phyloP scores from a whole-genome alignment of 2,797 vertebrate genomes.

The Capromys pilorides region DNA sequence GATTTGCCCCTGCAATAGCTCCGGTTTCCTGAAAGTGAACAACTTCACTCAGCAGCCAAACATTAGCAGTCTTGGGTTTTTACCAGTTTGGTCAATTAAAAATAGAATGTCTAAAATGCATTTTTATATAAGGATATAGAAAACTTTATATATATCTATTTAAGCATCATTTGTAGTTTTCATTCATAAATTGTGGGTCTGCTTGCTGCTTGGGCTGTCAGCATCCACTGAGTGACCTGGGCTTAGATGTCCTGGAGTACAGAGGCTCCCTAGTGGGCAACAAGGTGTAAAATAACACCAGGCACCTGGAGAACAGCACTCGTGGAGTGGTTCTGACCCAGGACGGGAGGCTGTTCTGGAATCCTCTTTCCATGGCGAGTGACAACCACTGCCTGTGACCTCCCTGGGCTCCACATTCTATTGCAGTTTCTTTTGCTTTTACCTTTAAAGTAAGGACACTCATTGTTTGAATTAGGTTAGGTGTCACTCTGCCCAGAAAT shows the following conservation, averaged over 20 bases:
- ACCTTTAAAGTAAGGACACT: not conserved
- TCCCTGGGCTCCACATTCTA: not conserved
- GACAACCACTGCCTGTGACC: not conserved
- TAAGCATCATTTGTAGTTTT: not conserved
- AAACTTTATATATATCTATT: not conserved
- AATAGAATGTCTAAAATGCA: not conserved
- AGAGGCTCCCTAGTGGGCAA: no score
- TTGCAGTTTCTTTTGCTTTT: not conserved
- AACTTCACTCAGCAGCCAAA: constrained; percentile 12
- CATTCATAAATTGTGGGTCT: not conserved
- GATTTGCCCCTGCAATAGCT: not conserved
- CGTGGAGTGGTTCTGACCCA: not conserved
- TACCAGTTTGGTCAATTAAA: not conserved
- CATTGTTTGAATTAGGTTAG: not conserved
- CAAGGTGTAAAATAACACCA: not conserved
- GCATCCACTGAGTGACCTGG: not conserved
- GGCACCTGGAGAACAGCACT: not conserved
- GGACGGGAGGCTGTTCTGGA: not conserved
- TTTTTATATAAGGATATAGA: not conserved
- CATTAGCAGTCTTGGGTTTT: not conserved
- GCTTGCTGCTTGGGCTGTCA: not conserved
- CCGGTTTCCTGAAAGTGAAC: not conserved
- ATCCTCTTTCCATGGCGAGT: not conserved
- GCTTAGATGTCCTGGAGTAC: not conserved
- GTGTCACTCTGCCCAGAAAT: not conserved